Evolutionary conservation across 2,797 vertebrate genomes (phyloP).

Genomic region (Hapalemur alaotrensis): DNA sequence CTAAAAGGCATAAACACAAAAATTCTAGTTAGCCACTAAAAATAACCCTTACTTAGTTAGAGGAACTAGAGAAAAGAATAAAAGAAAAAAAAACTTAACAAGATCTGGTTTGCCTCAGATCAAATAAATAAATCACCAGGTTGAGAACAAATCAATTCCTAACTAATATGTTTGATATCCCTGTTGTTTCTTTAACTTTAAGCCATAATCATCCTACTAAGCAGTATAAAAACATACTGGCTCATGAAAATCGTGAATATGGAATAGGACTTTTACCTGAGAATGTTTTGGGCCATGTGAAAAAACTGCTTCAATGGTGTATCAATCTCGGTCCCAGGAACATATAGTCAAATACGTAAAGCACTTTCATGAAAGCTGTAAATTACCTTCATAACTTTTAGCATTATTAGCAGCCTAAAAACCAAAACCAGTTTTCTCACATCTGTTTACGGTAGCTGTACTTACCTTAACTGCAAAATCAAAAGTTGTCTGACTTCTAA

Average conservation of each 20-base stretch:
- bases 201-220: background rate
- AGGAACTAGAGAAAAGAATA: background rate
- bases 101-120: background rate
- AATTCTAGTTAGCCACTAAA: background rate
- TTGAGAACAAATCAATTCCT: constrained; percentile 1
- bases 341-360: background rate
- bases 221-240: background rate
- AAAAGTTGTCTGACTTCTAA: background rate
- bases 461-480: background rate
- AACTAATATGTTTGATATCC: background rate
- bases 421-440: background rate
- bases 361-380: background rate
- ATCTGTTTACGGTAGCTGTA: background rate
- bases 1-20: background rate
- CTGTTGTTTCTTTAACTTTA: background rate
- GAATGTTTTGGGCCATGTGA: background rate
- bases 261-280: background rate
- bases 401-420: background rate
- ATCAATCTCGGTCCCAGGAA: background rate
- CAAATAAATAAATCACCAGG: background rate
- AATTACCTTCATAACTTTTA: background rate
- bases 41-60: background rate
- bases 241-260: background rate
- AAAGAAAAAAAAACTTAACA: background rate
- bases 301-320: background rate